Conservation (phyloP, 2,113 vertebrate species). For the Monarcha castaneiventris region DNA sequence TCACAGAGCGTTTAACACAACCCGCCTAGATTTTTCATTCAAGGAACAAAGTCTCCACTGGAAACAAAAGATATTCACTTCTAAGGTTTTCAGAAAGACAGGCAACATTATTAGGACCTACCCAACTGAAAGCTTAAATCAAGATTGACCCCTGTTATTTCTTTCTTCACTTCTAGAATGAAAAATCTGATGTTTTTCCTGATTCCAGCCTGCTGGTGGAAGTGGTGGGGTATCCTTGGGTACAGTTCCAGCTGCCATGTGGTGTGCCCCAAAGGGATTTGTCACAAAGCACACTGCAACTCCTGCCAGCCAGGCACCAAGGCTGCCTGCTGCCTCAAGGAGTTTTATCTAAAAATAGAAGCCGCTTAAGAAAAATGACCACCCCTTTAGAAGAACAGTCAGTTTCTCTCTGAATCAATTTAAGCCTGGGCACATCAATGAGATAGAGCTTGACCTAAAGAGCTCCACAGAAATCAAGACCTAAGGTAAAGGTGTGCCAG, state of each 20-base stretch:
- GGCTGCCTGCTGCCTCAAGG: neutral
- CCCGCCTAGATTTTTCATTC: neutral
- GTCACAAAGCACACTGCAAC: neutral
- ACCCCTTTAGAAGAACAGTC: conserved; percentile 48
- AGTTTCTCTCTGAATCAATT: conserved; percentile 54
- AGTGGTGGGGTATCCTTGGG: neutral
- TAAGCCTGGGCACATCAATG: conserved; percentile 30
- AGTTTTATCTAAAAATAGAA: conserved; percentile 57
- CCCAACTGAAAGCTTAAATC: neutral
- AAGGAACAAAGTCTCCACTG: neutral
- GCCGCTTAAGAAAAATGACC: conserved; percentile 50
- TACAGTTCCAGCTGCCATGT: neutral
- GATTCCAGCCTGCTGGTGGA: neutral
- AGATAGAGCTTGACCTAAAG: conserved; percentile 55
- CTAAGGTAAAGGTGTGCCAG: conserved; percentile 26
- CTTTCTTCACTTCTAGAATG: neutral
- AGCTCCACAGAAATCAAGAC: conserved; percentile 49
- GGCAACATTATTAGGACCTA: neutral
- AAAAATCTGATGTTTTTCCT: neutral
- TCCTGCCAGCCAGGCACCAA: neutral
- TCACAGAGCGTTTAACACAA: neutral
- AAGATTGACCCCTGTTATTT: neutral
- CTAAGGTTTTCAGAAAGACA: neutral
- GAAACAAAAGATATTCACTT: neutral
- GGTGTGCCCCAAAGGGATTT: neutral